Evolutionary conservation across 2,113 vertebrate genomes (phyloP).

Genomic region (Zosterops lateralis): DNA sequence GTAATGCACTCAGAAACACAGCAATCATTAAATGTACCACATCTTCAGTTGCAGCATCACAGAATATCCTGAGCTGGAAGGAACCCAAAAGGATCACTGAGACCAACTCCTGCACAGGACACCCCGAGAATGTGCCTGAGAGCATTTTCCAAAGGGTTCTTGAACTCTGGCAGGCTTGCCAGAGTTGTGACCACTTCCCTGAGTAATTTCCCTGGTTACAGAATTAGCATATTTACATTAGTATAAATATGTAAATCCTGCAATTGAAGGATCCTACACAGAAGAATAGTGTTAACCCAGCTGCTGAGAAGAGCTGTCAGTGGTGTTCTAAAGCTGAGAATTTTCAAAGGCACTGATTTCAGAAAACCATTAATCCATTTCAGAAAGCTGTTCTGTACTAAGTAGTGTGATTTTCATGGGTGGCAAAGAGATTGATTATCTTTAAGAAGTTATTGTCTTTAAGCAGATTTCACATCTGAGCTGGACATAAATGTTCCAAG

Average conservation of each 20-base stretch:
- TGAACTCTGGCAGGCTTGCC: background rate
- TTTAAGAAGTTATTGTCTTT: background rate
- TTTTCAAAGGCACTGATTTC: background rate
- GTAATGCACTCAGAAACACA: background rate
- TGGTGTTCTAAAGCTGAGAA: background rate
- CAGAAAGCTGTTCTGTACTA: background rate
- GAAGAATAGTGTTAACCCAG: background rate
- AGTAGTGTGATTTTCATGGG: background rate
- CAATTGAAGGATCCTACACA: background rate
- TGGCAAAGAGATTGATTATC: background rate
- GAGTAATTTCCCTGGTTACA: background rate
- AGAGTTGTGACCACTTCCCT: background rate
- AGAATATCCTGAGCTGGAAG: background rate
- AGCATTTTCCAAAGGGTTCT: background rate
- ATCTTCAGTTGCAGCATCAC: background rate
- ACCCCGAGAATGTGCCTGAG: background rate
- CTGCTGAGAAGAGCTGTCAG: background rate
- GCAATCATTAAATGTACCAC: background rate
- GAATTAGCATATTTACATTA: background rate
- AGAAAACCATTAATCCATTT: background rate
- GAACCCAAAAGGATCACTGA: accelerated
- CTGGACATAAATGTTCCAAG: background rate
- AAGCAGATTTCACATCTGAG: background rate
- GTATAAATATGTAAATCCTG: background rate
- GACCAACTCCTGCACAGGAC: background rate